Evolutionary conservation across 2,888 invertebrate species (phyloP).

Genomic region (Ectemnius cavifrons): DNA sequence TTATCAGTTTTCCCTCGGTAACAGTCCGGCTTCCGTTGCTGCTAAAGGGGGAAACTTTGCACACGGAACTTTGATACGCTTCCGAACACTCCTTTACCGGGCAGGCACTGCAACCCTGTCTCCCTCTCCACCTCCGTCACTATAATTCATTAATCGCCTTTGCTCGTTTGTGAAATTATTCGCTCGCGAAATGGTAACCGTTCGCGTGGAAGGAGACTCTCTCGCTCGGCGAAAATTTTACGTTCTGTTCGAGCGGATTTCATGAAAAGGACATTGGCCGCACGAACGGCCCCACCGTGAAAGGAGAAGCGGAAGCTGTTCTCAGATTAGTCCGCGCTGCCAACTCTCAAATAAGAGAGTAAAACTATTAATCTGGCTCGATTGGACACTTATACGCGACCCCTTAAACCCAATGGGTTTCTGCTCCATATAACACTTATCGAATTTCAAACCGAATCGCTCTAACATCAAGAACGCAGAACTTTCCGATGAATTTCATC

Average conservation of each 20-base stretch:
- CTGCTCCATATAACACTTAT: constrained; percentile 19
- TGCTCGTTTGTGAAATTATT: not conserved
- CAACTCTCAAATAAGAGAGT: constrained; percentile 4
- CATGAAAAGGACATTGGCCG: not conserved
- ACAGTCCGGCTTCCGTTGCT: constrained; percentile 5
- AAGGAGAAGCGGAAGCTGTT: not conserved
- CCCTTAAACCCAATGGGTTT: constrained; percentile 8
- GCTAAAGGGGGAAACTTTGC: constrained; percentile 7
- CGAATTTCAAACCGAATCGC: constrained; percentile 10
- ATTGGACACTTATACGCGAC: constrained; percentile 5
- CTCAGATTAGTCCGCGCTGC: constrained; percentile 18
- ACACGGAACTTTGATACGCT: not conserved
- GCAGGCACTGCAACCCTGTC: no score
- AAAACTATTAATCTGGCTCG: not conserved
- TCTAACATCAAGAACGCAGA: not conserved
- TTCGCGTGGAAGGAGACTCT: no score
- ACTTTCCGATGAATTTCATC: not conserved
- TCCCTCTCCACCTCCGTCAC: not conserved
- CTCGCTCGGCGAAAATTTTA: no score
- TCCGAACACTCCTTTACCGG: not conserved
- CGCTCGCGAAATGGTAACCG: no score
- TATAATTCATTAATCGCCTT: not conserved
- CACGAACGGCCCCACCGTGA: no score
- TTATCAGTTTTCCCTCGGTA: constrained; percentile 9
- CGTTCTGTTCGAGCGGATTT: no score